Base-by-base conservation (phyloP, 2,888 invertebrate species). In the Ornithoptera priamus region DNA sequence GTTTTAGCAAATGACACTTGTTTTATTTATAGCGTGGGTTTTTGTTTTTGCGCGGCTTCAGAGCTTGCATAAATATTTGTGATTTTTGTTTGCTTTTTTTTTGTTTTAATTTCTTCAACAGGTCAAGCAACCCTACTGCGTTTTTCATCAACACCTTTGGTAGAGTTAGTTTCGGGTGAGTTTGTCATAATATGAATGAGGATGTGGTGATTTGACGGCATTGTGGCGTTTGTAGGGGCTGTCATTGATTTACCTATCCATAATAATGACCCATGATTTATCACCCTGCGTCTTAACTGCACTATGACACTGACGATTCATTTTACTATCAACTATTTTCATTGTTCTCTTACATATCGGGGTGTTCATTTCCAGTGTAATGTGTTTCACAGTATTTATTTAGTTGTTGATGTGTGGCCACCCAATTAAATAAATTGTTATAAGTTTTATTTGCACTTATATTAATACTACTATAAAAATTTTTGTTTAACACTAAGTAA, bases 101-200 rank as follows among this genome's bases (percentile, higher is more conserved):
- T 90, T 89, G 89, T 88, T 89, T 90, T 90, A 89, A 93, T 94
- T 94, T 95, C 92, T 95, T 93, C 95, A 95, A 95, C 93, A 94
- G 94, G 93, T 93, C 94, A 94, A 94, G 94, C 91, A 94, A 93
- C 91, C 93, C 94, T 89, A 93, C 94, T 89, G 93, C 94, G 93
- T 94, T 95, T 94, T 93, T 95, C 93, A 94, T 94, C 93, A 94
- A 95, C 94, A 94, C 94, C 88, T 93, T 95, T 90, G 93, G 93
- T 93, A 93, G 93, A 92, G 94, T 94, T 92, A 94, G 94, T 90
- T 94, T 95, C 90, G 95, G 95, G 95, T 95, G 95, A 94, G 95
- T 95, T 89, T 89, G 88, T 85, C 87, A 89, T 90, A 89, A 89
- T 86, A 84, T 84, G 90, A 91, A 88, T 90, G 89, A 87, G 81